These are phyloP conservation scores for Sesamia nonagrioides DNA, from an alignment of 1,140 invertebrate genomes.

Conservation along the genomic window DNA sequence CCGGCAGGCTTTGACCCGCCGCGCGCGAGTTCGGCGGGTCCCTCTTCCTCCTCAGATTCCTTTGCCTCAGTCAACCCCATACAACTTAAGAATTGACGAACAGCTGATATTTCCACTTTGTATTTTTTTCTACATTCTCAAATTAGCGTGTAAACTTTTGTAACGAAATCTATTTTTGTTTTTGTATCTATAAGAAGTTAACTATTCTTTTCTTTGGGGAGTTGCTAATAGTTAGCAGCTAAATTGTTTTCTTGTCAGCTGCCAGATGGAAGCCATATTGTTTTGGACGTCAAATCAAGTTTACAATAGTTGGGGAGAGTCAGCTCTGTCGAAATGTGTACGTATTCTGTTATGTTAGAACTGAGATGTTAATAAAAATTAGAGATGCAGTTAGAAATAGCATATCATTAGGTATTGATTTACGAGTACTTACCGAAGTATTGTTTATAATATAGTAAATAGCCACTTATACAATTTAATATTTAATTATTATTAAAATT, in stretches of 20 bases:
- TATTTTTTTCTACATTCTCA: conserved; percentile 2
- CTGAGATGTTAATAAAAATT: background rate
- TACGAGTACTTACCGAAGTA: too few species aligned
- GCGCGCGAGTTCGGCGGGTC: too few species aligned
- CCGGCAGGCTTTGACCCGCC: too few species aligned
- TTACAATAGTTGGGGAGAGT: conserved; percentile 58
- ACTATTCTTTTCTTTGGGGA: conserved; percentile 23
- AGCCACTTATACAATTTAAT: too few species aligned
- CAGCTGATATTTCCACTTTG: conserved; percentile 2
- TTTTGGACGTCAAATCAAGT: conserved; percentile 61
- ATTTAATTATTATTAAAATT: too few species aligned
- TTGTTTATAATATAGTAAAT: too few species aligned
- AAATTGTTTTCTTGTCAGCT: conserved; percentile 61
- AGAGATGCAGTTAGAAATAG: background rate
- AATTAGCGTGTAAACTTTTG: conserved; percentile 31
- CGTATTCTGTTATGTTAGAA: conserved; percentile 56
- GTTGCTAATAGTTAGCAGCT: conserved; percentile 37
- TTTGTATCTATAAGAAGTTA: conserved; percentile 25
- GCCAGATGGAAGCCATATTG: conserved; percentile 63
- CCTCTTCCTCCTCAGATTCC: too few species aligned
- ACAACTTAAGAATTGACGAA: background rate
- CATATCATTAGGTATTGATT: too few species aligned
- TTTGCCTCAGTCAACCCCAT: background rate
- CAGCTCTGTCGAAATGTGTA: conserved; percentile 48
- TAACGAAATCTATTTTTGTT: conserved; percentile 32